Evolutionary conservation across 1,140 invertebrate genomes (phyloP).

Genomic region (Zaprionus inermis): DNA sequence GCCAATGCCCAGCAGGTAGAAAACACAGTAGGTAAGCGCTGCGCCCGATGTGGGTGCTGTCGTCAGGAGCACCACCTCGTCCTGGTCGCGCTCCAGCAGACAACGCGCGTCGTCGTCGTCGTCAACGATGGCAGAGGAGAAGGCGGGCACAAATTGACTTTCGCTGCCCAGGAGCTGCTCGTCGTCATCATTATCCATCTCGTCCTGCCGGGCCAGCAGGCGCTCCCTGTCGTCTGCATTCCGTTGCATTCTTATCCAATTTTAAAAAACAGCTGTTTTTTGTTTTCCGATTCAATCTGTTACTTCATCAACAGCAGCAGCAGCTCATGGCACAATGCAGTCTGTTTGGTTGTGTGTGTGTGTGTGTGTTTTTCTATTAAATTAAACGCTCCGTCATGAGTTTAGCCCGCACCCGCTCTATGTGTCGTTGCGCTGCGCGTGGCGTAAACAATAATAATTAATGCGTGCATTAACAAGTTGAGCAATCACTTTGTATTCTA

Average conservation of each 20-base stretch:
- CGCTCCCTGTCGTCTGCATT: slow-evolving; percentile 13
- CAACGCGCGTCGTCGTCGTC: slow-evolving; percentile 40
- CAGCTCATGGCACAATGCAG: slow-evolving; percentile 12
- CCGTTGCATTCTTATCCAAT: slow-evolving; percentile 14
- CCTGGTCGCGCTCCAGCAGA: slow-evolving; percentile 46
- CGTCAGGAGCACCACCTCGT: slow-evolving; percentile 59
- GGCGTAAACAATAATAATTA: slow-evolving; percentile 46
- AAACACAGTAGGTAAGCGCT: slow-evolving; percentile 91
- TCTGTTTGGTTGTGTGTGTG: not conserved
- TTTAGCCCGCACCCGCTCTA: slow-evolving; percentile 17
- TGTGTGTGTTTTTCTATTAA: not conserved
- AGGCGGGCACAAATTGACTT: slow-evolving; percentile 62
- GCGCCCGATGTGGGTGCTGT: slow-evolving; percentile 86
- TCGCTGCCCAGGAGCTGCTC: slow-evolving; percentile 27
- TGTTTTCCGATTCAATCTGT: slow-evolving; percentile 1
- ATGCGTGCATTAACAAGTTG: not conserved
- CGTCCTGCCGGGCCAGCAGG: slow-evolving; percentile 12
- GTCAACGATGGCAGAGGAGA: slow-evolving; percentile 27
- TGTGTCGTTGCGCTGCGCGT: slow-evolving; percentile 12
- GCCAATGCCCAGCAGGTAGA: slow-evolving; percentile 95
- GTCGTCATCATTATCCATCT: slow-evolving; percentile 29
- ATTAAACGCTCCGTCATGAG: not conserved
- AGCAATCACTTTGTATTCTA: not conserved
- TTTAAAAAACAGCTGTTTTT: slow-evolving; percentile 32
- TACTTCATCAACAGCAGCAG: slow-evolving; percentile 21